Percentiles rank a stretch among this genome's conserved stretches.
Conservation (phyloP, 2,797 vertebrate genomes). For the Thripadectes ignobilis region DNA sequence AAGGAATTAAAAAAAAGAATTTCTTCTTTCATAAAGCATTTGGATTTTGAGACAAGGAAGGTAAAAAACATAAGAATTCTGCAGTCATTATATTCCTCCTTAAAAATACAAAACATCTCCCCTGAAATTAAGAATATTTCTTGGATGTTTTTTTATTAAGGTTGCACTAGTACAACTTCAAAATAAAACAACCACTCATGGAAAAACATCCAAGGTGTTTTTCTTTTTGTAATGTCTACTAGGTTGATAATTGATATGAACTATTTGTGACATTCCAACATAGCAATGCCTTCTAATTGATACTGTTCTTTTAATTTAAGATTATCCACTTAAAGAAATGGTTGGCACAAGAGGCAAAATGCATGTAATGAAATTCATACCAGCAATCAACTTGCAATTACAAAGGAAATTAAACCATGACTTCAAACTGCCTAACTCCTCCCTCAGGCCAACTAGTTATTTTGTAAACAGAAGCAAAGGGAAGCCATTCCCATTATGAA, state of each 20-base stretch:
- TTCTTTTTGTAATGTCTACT: neutral
- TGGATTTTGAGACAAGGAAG: neutral
- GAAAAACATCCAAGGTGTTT: neutral
- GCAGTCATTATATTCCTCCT: neutral
- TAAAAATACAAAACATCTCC: neutral
- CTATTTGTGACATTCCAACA: constrained; percentile 24
- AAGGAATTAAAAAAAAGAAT: neutral
- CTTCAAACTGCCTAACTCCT: constrained; percentile 62
- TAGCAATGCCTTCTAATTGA: neutral
- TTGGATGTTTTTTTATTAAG: neutral
- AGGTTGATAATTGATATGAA: constrained; percentile 46
- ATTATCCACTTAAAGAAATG: constrained; percentile 67
- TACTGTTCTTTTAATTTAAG: constrained; percentile 73
- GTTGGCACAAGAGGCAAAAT: constrained; percentile 43
- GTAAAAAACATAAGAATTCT: neutral
- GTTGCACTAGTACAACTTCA: neutral
- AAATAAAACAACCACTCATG: neutral
- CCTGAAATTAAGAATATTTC: neutral
- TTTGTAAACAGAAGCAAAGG: constrained; percentile 52
- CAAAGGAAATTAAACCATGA: constrained; percentile 74
- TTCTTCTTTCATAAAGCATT: neutral
- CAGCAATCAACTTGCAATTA: constrained; percentile 75
- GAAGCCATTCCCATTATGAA: constrained; percentile 31
- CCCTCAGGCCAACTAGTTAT: constrained; percentile 62
- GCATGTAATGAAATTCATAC: constrained; percentile 61